A percentile compares a stretch with the other conserved stretches of the same genome.
These are phyloP conservation scores for Masnerella sp. DNA, from an alignment of 2,888 invertebrate genomes.

Conservation along the genomic window DNA sequence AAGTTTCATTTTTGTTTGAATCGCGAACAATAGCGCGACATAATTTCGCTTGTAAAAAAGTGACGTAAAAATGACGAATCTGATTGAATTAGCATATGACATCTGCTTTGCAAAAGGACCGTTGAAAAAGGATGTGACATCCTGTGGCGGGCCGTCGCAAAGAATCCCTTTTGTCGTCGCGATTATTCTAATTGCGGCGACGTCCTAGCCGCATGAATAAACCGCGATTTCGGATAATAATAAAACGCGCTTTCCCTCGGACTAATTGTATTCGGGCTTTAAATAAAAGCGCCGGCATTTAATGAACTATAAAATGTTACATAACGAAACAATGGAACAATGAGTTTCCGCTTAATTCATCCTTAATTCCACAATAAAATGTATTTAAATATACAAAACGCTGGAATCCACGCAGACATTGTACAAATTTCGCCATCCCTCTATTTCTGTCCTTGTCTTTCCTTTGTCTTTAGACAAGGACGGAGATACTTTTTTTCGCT, in stretches of 20 bases:
- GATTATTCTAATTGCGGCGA: constrained; percentile 48
- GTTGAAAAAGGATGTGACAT: constrained; percentile 27
- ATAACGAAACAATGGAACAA: constrained; percentile 40
- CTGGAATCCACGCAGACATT: too few relatives aligned
- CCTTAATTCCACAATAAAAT: constrained; percentile 25
- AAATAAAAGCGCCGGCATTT: constrained; percentile 26
- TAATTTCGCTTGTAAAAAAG: too few relatives aligned
- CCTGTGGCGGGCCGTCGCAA: constrained; percentile 19
- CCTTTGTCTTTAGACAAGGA: constrained; percentile 12
- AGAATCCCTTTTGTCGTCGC: constrained; percentile 33
- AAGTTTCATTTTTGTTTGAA: neutral
- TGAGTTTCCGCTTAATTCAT: constrained; percentile 39
- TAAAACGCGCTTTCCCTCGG: constrained; percentile 26
- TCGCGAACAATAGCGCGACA: too few relatives aligned
- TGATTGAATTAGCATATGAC: constrained; percentile 14
- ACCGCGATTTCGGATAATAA: constrained; percentile 31
- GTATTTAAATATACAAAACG: constrained; percentile 23
- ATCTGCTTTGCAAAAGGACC: constrained; percentile 5
- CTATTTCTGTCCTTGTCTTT: too few relatives aligned
- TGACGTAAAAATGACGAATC: neutral
- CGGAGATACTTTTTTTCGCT: too few relatives aligned
- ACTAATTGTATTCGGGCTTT: constrained; percentile 31
- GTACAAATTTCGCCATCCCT: too few relatives aligned
- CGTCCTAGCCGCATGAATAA: constrained; percentile 30
- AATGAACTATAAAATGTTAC: constrained; percentile 40